Evolutionary conservation across 1,140 invertebrate genomes (phyloP).

Genomic region (Drosophila yakuba): DNA sequence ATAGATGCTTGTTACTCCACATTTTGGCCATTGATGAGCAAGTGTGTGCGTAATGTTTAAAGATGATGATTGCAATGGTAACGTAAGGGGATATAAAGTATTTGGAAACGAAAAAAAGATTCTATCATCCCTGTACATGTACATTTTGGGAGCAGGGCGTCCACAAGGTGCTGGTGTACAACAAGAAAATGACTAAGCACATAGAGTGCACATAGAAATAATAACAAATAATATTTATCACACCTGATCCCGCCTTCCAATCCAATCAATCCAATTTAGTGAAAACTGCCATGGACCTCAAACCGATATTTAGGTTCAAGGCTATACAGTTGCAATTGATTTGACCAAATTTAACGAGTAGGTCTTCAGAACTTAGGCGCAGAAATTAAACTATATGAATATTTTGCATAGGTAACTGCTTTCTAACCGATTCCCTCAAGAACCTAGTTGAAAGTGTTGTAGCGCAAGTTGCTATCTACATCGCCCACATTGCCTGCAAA

Average conservation of each 20-base stretch:
- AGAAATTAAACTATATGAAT: constrained; percentile 64
- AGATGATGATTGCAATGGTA: constrained; percentile 17
- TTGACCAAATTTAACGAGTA: neutral
- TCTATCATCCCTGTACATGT: constrained; percentile 14
- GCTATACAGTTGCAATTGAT: neutral
- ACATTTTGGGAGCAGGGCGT: constrained; percentile 5
- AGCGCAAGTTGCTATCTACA: constrained; percentile 79
- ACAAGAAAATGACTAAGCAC: constrained; percentile 63
- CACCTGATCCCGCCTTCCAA: constrained; percentile 13
- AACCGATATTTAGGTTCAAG: neutral
- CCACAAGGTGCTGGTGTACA: constrained; percentile 18
- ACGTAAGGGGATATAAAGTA: constrained; percentile 4
- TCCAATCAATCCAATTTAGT: neutral
- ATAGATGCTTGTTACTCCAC: constrained; percentile 53
- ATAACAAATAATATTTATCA: constrained; percentile 55
- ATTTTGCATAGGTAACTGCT: constrained; percentile 68
- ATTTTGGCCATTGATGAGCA: constrained; percentile 73
- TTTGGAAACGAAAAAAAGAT: constrained; percentile 20
- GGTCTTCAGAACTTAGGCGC: constrained; percentile 35
- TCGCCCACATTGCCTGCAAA: constrained; percentile 65
- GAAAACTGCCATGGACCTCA: neutral
- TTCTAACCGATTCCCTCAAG: constrained; percentile 17
- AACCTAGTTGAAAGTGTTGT: constrained; percentile 74
- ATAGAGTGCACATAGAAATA: constrained; percentile 43
- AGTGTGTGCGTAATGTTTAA: constrained; percentile 54